Percentiles rank a stretch among this genome's conserved stretches.
Conservation (phyloP, 2,797 vertebrate genomes). For the Hypotaenidia okinawae region DNA sequence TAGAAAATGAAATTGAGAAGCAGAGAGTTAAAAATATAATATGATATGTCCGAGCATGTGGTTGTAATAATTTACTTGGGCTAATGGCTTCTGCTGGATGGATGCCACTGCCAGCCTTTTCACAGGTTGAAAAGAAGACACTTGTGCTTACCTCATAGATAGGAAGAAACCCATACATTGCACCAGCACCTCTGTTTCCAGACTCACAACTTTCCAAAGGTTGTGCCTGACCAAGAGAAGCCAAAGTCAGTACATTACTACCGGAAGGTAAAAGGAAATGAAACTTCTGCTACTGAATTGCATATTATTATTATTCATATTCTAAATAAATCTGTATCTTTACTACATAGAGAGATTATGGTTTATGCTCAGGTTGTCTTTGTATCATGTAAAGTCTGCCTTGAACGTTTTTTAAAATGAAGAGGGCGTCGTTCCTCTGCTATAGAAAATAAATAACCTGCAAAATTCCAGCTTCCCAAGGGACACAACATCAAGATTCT, state of each 20-base stretch:
- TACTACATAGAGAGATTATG: neutral
- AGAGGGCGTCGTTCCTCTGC: neutral
- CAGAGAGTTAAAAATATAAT: neutral
- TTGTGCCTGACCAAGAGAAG: conserved; percentile 54
- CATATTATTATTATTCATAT: neutral
- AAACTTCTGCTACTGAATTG: neutral
- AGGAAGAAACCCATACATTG: conserved; percentile 73
- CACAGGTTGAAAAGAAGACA: neutral
- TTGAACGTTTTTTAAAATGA: neutral
- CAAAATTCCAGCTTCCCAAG: neutral
- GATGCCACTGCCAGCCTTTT: neutral
- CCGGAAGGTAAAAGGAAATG: neutral
- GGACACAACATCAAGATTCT: neutral
- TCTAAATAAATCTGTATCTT: neutral
- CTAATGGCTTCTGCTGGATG: neutral
- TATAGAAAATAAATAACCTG: neutral
- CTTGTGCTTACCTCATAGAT: conserved; percentile 72
- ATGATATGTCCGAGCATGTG: neutral
- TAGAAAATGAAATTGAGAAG: conserved; percentile 31
- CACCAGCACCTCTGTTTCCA: conserved; percentile 64
- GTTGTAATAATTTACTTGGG: neutral
- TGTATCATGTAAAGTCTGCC: neutral
- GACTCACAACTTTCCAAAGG: conserved; percentile 55
- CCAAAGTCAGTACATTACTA: conserved; percentile 21
- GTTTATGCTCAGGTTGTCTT: neutral